Evolutionary conservation across 1,140 invertebrate genomes (phyloP).

Genomic region (Radopholus similis): DNA sequence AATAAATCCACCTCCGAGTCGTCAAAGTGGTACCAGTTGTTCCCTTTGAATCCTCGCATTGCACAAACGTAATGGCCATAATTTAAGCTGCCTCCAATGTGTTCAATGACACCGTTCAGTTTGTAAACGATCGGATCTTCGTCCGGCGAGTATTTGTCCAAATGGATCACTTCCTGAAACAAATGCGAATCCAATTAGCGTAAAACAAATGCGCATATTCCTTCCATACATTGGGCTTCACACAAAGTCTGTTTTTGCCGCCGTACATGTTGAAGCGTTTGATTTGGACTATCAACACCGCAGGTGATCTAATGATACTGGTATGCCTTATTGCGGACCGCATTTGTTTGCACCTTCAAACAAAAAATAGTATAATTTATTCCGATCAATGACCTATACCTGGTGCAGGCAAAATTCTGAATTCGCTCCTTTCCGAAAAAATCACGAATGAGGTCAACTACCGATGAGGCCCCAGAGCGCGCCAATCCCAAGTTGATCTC

Average conservation of each 20-base stretch:
- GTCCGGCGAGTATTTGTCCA: slow-evolving; percentile 16
- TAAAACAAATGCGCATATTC: neutral
- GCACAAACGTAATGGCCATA: slow-evolving; percentile 31
- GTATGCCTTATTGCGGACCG: slow-evolving; percentile 15
- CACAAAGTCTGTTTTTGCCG: slow-evolving; percentile 29
- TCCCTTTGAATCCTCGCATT: slow-evolving; percentile 29
- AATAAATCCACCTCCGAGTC: slow-evolving; percentile 18
- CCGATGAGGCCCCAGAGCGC: neutral
- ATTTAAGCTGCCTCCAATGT: slow-evolving; percentile 28
- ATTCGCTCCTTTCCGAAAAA: slow-evolving; percentile 29
- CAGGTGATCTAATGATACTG: slow-evolving; percentile 26
- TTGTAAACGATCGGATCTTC: slow-evolving; percentile 11
- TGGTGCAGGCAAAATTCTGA: slow-evolving; percentile 31
- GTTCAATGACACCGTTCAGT: slow-evolving; percentile 30
- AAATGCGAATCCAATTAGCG: neutral
- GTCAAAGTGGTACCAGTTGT: slow-evolving; percentile 23
- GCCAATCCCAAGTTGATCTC: slow-evolving; percentile 35
- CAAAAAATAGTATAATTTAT: neutral
- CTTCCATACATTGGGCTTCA: slow-evolving; percentile 13
- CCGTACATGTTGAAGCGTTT: slow-evolving; percentile 35
- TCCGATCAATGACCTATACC: neutral
- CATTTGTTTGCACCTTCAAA: slow-evolving; percentile 33
- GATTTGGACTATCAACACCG: slow-evolving; percentile 36
- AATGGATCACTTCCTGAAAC: slow-evolving; percentile 15
- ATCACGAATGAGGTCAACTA: slow-evolving; percentile 19